Conservation (phyloP, 2,113 vertebrate genomes). For the Myiozetetes cayanensis region DNA sequence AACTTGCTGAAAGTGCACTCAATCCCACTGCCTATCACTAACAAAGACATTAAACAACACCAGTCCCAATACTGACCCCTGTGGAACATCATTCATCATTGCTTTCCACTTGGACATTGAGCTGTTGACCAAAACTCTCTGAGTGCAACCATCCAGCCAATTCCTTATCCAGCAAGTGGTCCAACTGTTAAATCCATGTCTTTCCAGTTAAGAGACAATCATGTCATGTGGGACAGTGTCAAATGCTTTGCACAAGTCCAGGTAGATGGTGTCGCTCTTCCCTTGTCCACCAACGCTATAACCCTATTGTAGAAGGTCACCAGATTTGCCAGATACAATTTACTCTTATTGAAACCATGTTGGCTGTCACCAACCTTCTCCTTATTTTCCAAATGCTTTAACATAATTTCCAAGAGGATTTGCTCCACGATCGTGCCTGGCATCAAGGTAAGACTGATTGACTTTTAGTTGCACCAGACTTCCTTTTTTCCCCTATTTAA, state of each 20-base stretch:
- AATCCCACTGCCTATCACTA: background rate
- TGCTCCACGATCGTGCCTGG: background rate
- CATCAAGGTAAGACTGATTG: background rate
- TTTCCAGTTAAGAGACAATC: background rate
- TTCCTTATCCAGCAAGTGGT: background rate
- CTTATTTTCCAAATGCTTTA: background rate
- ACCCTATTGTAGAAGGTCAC: accelerated
- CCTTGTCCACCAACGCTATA: background rate
- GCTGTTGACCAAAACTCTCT: background rate
- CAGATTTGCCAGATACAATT: accelerated
- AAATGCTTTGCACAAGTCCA: background rate
- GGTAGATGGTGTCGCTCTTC: background rate
- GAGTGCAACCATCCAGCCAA: background rate
- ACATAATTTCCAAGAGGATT: background rate
- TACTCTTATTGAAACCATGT: background rate
- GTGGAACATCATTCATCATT: background rate
- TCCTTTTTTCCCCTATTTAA: background rate
- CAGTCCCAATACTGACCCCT: background rate
- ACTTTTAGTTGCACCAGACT: background rate
- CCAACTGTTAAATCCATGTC: background rate
- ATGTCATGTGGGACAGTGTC: background rate
- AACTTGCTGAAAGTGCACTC: background rate
- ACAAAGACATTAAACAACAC: background rate
- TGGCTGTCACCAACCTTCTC: background rate
- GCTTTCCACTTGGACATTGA: background rate